These are phyloP conservation scores for Coluber constrictor DNA, from an alignment of 2,797 vertebrate species.

Conservation along the genomic window DNA sequence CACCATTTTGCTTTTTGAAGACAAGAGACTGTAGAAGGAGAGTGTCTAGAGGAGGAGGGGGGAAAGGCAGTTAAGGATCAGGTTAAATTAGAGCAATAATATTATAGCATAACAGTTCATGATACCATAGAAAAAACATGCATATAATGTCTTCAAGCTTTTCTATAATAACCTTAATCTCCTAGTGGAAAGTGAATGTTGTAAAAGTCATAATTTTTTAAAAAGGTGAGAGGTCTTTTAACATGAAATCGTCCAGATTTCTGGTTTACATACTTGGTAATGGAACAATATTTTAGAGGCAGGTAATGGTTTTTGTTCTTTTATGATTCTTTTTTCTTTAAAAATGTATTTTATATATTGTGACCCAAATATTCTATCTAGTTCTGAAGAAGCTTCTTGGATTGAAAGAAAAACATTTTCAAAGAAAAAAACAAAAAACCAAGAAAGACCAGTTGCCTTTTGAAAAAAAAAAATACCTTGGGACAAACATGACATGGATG, in stretches of 20 bases:
- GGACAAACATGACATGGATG: neutral
- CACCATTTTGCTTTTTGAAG: conserved; percentile 63
- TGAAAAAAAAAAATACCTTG: neutral
- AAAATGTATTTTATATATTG: neutral
- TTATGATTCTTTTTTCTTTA: neutral
- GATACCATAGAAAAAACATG: conserved; percentile 53
- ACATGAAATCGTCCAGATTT: conserved; percentile 7
- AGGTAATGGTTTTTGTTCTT: neutral
- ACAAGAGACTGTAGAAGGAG: conserved; percentile 50
- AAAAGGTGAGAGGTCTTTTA: conserved; percentile 28
- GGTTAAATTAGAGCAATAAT: conserved; percentile 64
- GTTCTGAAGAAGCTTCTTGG: neutral
- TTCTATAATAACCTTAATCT: neutral
- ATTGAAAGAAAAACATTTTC: neutral
- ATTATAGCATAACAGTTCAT: conserved; percentile 53
- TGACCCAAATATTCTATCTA: neutral
- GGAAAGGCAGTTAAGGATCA: conserved; percentile 54
- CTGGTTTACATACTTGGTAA: neutral
- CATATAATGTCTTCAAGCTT: conserved; percentile 33
- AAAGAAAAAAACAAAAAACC: neutral
- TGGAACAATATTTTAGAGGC: neutral
- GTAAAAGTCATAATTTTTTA: conserved; percentile 15
- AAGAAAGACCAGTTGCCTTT: neutral
- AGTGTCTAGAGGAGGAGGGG: neutral
- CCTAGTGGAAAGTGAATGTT: neutral